Base-by-base conservation (phyloP, 2,797 vertebrate genomes). In the Orestias chungarensis region DNA sequence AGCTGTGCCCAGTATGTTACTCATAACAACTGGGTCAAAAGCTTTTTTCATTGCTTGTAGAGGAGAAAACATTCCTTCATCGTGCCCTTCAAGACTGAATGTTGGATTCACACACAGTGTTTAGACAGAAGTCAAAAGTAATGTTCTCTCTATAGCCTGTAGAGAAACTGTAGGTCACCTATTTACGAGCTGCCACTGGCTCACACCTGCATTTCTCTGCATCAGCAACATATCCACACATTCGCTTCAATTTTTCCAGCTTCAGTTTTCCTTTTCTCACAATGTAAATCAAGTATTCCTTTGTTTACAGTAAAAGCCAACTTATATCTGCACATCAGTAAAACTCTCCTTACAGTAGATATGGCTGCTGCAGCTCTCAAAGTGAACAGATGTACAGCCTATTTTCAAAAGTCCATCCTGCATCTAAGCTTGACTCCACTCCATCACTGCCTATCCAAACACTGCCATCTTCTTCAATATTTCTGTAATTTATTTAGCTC, bases 41-140 rank as follows among this genome's bases (percentile, higher is more conserved):
- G 77, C 75, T 87, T 75, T 82, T 88, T 90, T 87, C 76, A 77
- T 83, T 6, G 1, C 25, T 61, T 18, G 27, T 27, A 64, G 57
- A 27, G 65, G 66, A 81, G 68, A 65, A 88, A 87, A 84, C 65
- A 73, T 84, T 74, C 75, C 74, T 68, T 72, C 50, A 82, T 40
- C 75, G 71, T 31, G 72, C 66, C 86, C 81, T 91, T 87, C 84
- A 89, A 66, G 31, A 73, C 68, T 79, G 73, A 83, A 76, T 87
- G 85, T 72, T 74, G 29, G 49, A 73, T 86, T 89, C 75, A 79
- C 52, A 74, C 70, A 43, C 71, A 75, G 47, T 80, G 67, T 85
- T 83, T 76, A 61, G 47, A 74, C 72, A 72, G 42, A 69, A 61
- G 73, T 85, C 47, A 40, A 73, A 70, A 86, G 73, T 71, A 75